phyloP scores from a whole-genome alignment of 1,140 invertebrate species.

The Heterodera carotae region DNA sequence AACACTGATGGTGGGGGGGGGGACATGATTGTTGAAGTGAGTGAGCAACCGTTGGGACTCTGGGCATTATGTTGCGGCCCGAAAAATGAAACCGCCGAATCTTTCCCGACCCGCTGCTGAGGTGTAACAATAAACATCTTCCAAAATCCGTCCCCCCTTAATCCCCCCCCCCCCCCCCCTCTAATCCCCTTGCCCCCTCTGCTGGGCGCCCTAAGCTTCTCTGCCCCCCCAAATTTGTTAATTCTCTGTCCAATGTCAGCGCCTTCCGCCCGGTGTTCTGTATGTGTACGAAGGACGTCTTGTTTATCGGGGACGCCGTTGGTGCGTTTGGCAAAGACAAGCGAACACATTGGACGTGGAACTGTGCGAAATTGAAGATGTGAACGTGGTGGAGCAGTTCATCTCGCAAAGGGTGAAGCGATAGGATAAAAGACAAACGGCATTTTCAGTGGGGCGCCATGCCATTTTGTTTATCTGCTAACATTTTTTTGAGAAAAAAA shows the following conservation, averaged over 20 bases:
- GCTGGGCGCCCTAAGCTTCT: neutral
- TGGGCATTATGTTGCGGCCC: too few species aligned
- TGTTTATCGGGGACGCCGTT: conserved; percentile 43
- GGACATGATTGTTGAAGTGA: too few species aligned
- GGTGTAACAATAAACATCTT: too few species aligned
- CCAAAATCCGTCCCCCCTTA: too few species aligned
- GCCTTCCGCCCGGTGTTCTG: conserved; percentile 46
- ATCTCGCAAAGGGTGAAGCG: conserved; percentile 43
- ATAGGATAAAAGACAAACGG: conserved; percentile 11
- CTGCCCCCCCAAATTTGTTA: neutral
- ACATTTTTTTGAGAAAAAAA: conserved; percentile 13
- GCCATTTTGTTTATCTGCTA: conserved; percentile 5
- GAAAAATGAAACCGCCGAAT: too few species aligned
- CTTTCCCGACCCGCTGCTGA: too few species aligned
- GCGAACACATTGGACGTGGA: conserved; percentile 41
- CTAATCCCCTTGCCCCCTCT: neutral
- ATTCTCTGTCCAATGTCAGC: conserved; percentile 18
- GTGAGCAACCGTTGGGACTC: too few species aligned
- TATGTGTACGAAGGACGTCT: conserved; percentile 52
- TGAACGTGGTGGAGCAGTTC: conserved; percentile 49
- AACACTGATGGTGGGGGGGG: too few species aligned
- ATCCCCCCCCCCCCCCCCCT: neutral
- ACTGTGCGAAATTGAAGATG: conserved; percentile 51
- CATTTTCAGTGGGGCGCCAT: neutral
- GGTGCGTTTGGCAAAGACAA: conserved; percentile 38